Evolutionary conservation across 2,113 vertebrate species (phyloP).

Genomic region (Oceanodroma tethys): DNA sequence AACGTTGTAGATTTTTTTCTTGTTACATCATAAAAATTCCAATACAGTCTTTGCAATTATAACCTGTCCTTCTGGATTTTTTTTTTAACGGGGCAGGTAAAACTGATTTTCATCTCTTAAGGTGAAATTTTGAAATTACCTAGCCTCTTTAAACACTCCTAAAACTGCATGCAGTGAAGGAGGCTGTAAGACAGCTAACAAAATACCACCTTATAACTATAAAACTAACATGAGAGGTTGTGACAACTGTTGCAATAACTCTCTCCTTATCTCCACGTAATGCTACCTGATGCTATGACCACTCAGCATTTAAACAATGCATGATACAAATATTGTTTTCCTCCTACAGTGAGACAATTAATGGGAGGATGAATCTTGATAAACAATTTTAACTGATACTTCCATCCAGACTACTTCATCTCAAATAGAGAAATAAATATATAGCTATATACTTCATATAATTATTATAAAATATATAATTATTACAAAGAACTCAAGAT

Average conservation of each 20-base stretch:
- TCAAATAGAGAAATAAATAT: not conserved
- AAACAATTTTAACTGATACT: not conserved
- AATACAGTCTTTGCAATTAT: not conserved
- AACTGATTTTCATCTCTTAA: not conserved
- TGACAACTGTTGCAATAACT: not conserved
- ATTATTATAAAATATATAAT: not conserved
- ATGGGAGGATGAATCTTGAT: not conserved
- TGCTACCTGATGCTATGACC: not conserved
- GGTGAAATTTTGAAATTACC: not conserved
- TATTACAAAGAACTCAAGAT: not conserved
- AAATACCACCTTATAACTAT: not conserved
- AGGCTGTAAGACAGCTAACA: not conserved
- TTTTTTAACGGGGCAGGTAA: not conserved
- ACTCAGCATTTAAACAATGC: not conserved
- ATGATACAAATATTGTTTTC: not conserved
- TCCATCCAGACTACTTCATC: not conserved
- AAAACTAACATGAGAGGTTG: not conserved
- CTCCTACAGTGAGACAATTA: not conserved
- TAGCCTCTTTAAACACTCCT: not conserved
- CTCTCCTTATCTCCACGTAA: not conserved
- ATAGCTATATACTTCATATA: not conserved
- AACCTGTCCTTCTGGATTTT: not conserved
- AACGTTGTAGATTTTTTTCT: not conserved
- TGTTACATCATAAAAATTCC: not conserved
- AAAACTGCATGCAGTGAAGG: not conserved